Conservation (phyloP, 2,113 vertebrate genomes). For the Misgurnus anguillicaudatus region DNA sequence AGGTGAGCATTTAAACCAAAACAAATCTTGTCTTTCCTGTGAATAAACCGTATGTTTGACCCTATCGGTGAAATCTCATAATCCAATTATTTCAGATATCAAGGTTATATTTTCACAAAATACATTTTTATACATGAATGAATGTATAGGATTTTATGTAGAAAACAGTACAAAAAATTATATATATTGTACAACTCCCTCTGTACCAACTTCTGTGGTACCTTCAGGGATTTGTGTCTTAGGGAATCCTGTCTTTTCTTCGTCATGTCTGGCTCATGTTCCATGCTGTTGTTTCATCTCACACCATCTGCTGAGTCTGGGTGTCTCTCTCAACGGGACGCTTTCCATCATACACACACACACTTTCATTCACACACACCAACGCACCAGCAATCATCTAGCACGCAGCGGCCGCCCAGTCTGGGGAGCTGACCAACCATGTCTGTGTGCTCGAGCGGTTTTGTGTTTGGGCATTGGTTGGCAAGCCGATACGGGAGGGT, state of each 20-base stretch:
- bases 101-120: no score
- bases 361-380: constrained; percentile 21
- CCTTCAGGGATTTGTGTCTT: constrained; percentile 16
- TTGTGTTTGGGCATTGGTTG: constrained; percentile 11
- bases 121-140: no score
- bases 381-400: constrained; percentile 68
- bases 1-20: no score
- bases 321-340: constrained; percentile 62
- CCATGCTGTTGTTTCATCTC: constrained; percentile 73
- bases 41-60: no score
- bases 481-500: neutral
- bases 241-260: constrained; percentile 26
- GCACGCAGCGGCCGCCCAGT: constrained; percentile 65
- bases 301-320: constrained; percentile 74
- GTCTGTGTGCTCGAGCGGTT: constrained; percentile 5
- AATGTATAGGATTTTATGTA: no score
- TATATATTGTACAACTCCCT: constrained; percentile 6
- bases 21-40: no score
- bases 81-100: no score
- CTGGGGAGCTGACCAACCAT: constrained; percentile 57
- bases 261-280: constrained; percentile 30
- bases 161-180: no score
- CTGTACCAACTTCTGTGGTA: constrained; percentile 17
- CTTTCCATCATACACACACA: constrained; percentile 32
- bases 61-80: no score